Conservation (phyloP, 2,888 invertebrate genomes). For the Xestia ashworthii region DNA sequence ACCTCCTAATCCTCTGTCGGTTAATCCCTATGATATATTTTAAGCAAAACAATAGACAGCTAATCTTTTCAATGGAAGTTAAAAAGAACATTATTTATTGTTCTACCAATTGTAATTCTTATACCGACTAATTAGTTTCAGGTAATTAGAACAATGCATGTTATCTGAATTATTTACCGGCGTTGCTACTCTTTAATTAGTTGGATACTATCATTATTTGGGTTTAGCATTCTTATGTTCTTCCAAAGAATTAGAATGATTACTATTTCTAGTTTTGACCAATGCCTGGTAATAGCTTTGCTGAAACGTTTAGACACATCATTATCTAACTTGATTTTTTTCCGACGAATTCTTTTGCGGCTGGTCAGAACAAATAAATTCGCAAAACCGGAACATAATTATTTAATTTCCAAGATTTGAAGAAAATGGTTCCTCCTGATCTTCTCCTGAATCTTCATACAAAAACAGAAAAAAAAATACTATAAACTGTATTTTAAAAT, state of each 20-base stretch:
- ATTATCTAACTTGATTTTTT: no score
- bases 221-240: background rate
- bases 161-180: constrained; percentile 33
- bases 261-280: no score
- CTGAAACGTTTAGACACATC: no score
- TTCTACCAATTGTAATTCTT: background rate
- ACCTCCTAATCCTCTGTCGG: constrained; percentile 17
- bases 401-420: no score
- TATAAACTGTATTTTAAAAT: no score
- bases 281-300: no score
- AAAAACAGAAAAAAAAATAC: no score
- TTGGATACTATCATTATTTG: background rate
- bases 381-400: no score
- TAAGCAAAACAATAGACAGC: constrained; percentile 12
- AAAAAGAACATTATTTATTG: constrained; percentile 19
- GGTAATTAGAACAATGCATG: constrained; percentile 15
- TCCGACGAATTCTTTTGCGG: no score
- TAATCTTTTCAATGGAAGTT: constrained; percentile 9
- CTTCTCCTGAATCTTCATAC: no score
- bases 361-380: no score
- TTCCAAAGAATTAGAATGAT: background rate
- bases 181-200: background rate
- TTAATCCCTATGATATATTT: constrained; percentile 17
- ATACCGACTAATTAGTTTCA: constrained; percentile 8
- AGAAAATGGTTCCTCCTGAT: no score